phyloP scores from a whole-genome alignment of 2,113 vertebrate genomes.

The Laterallus jamaicensis region DNA sequence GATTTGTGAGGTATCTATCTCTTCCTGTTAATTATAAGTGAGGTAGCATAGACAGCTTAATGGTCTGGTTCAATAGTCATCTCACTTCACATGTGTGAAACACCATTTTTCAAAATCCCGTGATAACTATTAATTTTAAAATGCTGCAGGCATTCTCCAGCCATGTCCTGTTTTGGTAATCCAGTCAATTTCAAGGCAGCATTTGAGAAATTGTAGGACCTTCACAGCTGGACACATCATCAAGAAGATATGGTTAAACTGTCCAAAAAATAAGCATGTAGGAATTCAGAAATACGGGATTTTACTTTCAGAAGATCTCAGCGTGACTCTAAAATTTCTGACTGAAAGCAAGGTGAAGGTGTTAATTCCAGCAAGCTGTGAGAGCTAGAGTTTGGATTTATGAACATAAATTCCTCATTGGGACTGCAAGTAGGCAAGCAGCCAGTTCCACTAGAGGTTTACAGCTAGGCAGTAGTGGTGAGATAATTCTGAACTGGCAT shows the following conservation, averaged over 20 bases:
- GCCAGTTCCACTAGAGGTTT: not conserved
- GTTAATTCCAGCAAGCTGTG: not conserved
- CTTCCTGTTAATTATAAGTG: not conserved
- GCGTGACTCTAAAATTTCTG: not conserved
- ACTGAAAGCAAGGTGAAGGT: not conserved
- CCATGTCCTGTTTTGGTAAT: not conserved
- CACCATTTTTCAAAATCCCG: not conserved
- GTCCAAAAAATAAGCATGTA: not conserved
- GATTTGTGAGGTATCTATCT: not conserved
- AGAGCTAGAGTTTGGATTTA: not conserved
- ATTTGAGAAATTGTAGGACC: not conserved
- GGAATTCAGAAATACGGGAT: not conserved
- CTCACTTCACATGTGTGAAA: not conserved
- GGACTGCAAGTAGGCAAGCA: not conserved
- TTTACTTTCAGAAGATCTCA: not conserved
- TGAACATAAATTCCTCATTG: not conserved
- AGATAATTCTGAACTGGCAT: conserved; percentile 13
- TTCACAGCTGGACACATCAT: not conserved
- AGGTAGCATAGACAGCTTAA: not conserved
- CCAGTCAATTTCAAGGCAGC: not conserved
- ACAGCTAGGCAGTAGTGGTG: not conserved
- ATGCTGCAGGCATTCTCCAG: not conserved
- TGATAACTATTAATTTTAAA: not conserved
- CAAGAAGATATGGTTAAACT: not conserved
- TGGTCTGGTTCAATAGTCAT: not conserved